phyloP scores from a whole-genome alignment of 2,113 vertebrate genomes.

The Guaruba guarouba region DNA sequence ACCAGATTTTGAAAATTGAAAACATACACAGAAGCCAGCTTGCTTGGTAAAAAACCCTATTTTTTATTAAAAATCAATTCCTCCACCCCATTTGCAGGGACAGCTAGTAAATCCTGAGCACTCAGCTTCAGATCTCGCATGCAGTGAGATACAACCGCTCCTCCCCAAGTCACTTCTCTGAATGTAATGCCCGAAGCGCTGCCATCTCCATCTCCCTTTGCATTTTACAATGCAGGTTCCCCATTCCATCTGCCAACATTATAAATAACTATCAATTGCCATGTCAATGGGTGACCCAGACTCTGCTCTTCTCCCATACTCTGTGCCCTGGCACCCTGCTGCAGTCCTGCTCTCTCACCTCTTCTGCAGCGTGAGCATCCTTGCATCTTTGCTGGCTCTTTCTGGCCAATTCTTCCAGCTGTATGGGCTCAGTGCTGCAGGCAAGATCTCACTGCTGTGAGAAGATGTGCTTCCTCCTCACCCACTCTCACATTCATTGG shows the following conservation, averaged over 20 bases:
- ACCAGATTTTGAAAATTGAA: background rate
- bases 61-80: background rate
- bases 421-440: background rate
- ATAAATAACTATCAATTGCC: background rate
- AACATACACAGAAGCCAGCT: background rate
- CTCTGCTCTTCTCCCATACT: background rate
- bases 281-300: accelerated
- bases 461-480: background rate
- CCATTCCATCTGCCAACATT: background rate
- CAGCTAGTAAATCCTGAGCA: background rate
- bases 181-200: accelerated
- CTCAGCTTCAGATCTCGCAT: background rate
- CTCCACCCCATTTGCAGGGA: background rate
- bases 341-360: background rate
- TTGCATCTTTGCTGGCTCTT: background rate
- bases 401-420: background rate
- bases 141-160: background rate
- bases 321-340: accelerated
- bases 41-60: background rate
- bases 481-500: background rate
- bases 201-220: background rate
- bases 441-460: background rate
- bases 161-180: background rate
- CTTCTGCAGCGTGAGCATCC: background rate
- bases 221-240: background rate